Evolutionary conservation across 2,797 vertebrate species (phyloP).

Genomic region (Karalla daura): DNA sequence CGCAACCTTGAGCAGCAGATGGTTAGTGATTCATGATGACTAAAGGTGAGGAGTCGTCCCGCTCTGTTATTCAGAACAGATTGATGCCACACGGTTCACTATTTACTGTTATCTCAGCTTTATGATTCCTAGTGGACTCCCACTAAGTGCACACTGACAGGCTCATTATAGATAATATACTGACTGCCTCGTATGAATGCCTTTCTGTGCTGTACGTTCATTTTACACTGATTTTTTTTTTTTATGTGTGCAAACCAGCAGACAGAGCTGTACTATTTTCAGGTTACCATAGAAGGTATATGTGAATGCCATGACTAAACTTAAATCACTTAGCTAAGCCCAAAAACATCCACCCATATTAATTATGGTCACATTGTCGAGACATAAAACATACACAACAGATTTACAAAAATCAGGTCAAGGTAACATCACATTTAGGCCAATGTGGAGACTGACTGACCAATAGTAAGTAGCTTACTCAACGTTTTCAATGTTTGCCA

Average conservation of each 20-base stretch:
- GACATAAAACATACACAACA: too few relatives aligned
- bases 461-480: not conserved
- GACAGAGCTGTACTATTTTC: not conserved
- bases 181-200: not conserved
- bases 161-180: conserved; percentile 6
- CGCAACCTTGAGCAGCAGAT: conserved; percentile 28
- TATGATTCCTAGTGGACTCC: conserved; percentile 5
- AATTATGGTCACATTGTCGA: too few relatives aligned
- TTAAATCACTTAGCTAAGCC: too few relatives aligned
- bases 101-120: conserved; percentile 29
- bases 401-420: not conserved
- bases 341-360: too few relatives aligned
- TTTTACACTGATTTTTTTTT: conserved; percentile 11
- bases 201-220: not conserved
- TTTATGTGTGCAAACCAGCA: not conserved
- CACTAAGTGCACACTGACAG: conserved; percentile 3
- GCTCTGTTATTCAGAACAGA: conserved; percentile 37
- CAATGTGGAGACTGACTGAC: not conserved
- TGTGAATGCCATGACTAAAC: too few relatives aligned
- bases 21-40: conserved; percentile 55
- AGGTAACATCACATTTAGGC: not conserved
- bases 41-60: conserved; percentile 38
- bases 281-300: not conserved
- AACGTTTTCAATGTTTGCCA: not conserved
- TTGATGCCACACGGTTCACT: conserved; percentile 16